Percentiles rank a stretch among this genome's conserved stretches.
phyloP scores from a whole-genome alignment of 2,888 invertebrate species.

The Megamerina dolium region DNA sequence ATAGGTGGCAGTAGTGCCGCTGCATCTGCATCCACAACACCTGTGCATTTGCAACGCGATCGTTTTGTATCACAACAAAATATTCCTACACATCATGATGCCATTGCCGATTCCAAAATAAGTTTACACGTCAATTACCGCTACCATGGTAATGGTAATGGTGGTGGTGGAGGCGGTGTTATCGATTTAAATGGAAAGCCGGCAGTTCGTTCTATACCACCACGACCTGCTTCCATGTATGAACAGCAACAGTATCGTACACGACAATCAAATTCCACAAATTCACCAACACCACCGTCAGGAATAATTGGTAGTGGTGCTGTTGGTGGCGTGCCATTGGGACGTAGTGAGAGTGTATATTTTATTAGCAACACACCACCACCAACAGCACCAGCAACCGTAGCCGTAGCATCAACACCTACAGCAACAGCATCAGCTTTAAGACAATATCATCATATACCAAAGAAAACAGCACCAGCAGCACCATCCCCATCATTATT shows the following conservation, averaged over 20 bases:
- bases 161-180: too few relatives aligned
- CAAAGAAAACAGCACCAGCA: too few relatives aligned
- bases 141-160: slow-evolving; percentile 6
- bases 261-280: slow-evolving; percentile 5
- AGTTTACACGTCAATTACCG: slow-evolving; percentile 19
- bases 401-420: slow-evolving; percentile 2
- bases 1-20: too few relatives aligned
- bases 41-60: slow-evolving; percentile 13
- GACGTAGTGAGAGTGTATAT: slow-evolving; percentile 15
- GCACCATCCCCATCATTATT: too few relatives aligned
- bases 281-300: slow-evolving; percentile 11
- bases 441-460: too few relatives aligned
- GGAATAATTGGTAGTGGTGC: too few relatives aligned
- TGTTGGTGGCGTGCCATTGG: not conserved
- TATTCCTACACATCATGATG: slow-evolving; percentile 16
- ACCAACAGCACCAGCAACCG: slow-evolving; percentile 1
- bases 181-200: too few relatives aligned
- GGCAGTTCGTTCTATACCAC: too few relatives aligned
- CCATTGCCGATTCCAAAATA: slow-evolving; percentile 16
- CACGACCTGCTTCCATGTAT: slow-evolving; percentile 18
- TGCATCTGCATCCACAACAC: too few relatives aligned
- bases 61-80: slow-evolving; percentile 12
- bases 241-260: slow-evolving; percentile 14
- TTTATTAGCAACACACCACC: slow-evolving; percentile 3
- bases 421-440: slow-evolving; percentile 2